Base-by-base conservation (phyloP, 1,140 invertebrate genomes). In the Reticulitermes speratus region DNA sequence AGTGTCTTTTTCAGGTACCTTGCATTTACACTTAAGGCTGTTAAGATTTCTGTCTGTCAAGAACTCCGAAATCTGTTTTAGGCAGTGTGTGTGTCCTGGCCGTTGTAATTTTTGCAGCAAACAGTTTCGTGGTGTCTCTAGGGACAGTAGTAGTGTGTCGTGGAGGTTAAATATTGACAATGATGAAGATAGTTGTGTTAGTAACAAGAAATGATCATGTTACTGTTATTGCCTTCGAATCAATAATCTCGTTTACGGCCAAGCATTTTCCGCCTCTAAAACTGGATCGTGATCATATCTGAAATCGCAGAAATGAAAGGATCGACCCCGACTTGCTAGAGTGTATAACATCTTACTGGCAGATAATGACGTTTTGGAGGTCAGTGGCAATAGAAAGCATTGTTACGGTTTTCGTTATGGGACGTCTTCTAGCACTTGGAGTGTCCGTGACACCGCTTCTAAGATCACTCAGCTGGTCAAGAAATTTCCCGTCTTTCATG, bases 241-340 rank as follows among this genome's bases (percentile, higher is more conserved):
- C 25, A 25, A 12, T n/a, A 30, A n/a, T 75, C 65, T 30, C n/a
- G 14, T 75, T 75, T 75, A n/a, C 65, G 30, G 25, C 65, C n/a
- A 25, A 14, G 25, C 65, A 25, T 30, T 75, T 75, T 30, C 25
- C 7, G 7, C 8, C n/a, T 75, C n/a, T 75, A 11, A 75, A 75
- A 75, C n/a, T 30, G 65, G n/a, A 30, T 75, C 65, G 65, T 75
- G 65, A 75, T 75, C 65, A 75, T n/a, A 75, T 75, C 65, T 30
- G 65, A 9, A 75, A 69, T 69, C 65, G 7, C 7, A 75, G 11
- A 75, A 25, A 75, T 75, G 65, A 75, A 75, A 75, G 25, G n/a
- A 3, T 30, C n/a, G 30, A 11, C 65, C 65, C n/a, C n/a, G n/a
- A 75, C n/a, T 25, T 75, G 65, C 19, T 19, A 55, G 52, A 48